Evolutionary conservation across 2,797 vertebrate genomes (phyloP).

Genomic region (Chelmon rostratus): DNA sequence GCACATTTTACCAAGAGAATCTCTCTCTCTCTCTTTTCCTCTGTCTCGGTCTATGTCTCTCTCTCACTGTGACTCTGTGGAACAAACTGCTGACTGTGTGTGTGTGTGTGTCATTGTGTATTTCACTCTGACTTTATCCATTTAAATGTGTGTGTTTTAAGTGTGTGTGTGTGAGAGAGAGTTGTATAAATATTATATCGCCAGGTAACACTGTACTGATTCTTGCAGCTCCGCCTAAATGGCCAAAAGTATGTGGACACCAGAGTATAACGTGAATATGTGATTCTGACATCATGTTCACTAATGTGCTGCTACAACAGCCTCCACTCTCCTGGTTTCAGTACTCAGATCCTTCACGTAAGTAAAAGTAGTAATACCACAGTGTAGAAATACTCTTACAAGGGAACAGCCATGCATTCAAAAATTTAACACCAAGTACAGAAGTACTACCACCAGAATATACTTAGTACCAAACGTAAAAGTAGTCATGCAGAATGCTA

Average conservation of each 20-base stretch:
- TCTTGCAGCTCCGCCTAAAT: not conserved
- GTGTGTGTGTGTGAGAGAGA: constrained; percentile 10
- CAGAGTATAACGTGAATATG: not conserved
- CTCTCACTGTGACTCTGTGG: constrained; percentile 40
- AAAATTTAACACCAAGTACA: too few species aligned
- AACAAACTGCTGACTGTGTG: constrained; percentile 70
- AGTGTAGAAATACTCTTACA: too few species aligned
- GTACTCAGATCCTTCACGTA: too few species aligned
- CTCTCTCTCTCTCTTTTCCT: constrained; percentile 30
- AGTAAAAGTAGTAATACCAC: too few species aligned
- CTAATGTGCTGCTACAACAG: not conserved
- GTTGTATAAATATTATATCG: constrained; percentile 23
- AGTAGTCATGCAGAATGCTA: too few species aligned
- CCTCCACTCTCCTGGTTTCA: too few species aligned
- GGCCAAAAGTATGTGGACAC: constrained; percentile 22
- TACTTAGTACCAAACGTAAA: too few species aligned
- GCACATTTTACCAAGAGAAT: constrained; percentile 62
- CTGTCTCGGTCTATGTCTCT: constrained; percentile 30
- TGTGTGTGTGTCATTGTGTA: constrained; percentile 26
- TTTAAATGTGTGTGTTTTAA: constrained; percentile 33
- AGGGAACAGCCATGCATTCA: too few species aligned
- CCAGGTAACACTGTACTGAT: not conserved
- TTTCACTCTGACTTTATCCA: constrained; percentile 25
- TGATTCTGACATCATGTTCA: not conserved
- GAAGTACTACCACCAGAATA: too few species aligned